Percentiles rank a stretch among this genome's conserved stretches.
Evolutionary conservation across 2,888 invertebrate species (phyloP).

Genomic region (Pterostichus niger): DNA sequence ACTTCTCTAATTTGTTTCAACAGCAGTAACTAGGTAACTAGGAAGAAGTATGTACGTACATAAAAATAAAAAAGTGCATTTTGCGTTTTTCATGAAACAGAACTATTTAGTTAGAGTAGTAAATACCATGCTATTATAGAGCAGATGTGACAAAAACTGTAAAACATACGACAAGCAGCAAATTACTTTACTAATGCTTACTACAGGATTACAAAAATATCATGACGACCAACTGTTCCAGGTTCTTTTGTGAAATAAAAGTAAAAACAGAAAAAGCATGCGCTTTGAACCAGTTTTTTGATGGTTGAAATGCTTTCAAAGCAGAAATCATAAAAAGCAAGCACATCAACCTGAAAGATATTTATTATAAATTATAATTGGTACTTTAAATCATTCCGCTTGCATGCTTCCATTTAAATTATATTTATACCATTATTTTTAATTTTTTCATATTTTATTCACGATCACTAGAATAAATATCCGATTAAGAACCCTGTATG

Average conservation of each 20-base stretch:
- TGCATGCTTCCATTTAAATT: too few relatives aligned
- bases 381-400: too few relatives aligned
- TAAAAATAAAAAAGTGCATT: background rate
- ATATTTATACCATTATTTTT: too few relatives aligned
- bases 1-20: too few relatives aligned
- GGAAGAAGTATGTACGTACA: too few relatives aligned
- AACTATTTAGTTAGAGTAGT: background rate
- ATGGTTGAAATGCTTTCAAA: background rate
- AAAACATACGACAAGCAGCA: background rate
- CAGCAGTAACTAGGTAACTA: too few relatives aligned
- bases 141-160: background rate
- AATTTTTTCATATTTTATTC: too few relatives aligned
- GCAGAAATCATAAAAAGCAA: background rate
- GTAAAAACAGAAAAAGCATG: background rate
- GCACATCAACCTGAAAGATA: background rate
- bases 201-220: conserved; percentile 1
- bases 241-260: conserved; percentile 11
- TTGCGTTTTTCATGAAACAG: background rate
- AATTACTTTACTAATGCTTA: conserved; percentile 5
- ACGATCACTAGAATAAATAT: too few relatives aligned
- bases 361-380: background rate
- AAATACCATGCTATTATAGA: background rate
- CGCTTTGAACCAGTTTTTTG: background rate
- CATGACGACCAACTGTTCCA: background rate
- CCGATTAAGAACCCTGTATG: too few relatives aligned